Percentiles rank a stretch among this genome's conserved stretches.
Conservation (phyloP, 1,140 invertebrate genomes). For the Penaeus indicus region DNA sequence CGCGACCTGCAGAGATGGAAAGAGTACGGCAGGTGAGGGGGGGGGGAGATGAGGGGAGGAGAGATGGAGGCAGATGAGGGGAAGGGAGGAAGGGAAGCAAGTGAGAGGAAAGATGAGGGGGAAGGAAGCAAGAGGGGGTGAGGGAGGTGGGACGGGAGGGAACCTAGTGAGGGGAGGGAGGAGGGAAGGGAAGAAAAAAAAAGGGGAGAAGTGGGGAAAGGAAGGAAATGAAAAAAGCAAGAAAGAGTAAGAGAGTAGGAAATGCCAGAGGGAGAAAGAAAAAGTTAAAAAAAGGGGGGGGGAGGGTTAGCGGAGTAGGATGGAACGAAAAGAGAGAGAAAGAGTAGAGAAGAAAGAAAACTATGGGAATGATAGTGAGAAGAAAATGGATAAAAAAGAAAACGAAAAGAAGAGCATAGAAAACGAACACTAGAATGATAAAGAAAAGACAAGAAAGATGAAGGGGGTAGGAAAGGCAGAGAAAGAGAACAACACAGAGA, state of each 20-base stretch:
- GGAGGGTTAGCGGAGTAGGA: not conserved
- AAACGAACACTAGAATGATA: not conserved
- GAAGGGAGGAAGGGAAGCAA: not conserved
- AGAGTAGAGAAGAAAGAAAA: too few relatives aligned
- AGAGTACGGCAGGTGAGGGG: too few relatives aligned
- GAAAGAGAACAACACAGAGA: slow-evolving; percentile 4
- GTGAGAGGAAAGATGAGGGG: not conserved
- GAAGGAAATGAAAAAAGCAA: not conserved
- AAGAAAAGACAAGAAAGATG: slow-evolving; percentile 4
- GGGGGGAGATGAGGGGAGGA: slow-evolving; percentile 19
- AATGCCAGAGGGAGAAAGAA: too few relatives aligned
- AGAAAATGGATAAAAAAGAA: not conserved
- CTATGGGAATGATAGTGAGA: too few relatives aligned
- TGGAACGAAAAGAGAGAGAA: too few relatives aligned
- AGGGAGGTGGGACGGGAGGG: not conserved
- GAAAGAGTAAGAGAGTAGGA: not conserved
- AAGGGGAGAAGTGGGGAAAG: not conserved
- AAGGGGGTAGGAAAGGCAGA: not conserved
- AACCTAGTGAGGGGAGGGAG: not conserved
- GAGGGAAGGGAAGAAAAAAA: not conserved
- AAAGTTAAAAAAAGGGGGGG: not conserved
- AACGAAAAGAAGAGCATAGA: not conserved
- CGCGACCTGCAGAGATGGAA: too few relatives aligned
- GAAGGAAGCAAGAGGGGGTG: not conserved
- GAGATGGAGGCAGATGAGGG: not conserved